These are phyloP conservation scores for Gallinago media DNA, from an alignment of 2,113 vertebrate genomes.

Conservation along the genomic window DNA sequence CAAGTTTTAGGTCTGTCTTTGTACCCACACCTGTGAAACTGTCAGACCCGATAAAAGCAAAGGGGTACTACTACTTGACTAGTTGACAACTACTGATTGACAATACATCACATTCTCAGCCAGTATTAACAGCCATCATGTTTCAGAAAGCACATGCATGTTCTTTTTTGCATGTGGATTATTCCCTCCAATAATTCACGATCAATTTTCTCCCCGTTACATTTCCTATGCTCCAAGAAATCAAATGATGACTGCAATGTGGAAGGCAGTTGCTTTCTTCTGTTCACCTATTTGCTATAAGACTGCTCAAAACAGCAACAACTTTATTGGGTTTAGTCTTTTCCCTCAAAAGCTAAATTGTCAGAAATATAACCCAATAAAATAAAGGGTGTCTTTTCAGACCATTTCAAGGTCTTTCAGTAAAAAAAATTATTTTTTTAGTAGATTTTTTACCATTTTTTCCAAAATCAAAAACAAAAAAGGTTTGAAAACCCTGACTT, in stretches of 20 bases:
- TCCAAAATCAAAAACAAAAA: neutral
- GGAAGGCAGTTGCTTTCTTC: neutral
- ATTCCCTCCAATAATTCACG: constrained; percentile 28
- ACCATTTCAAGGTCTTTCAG: neutral
- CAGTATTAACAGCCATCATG: constrained; percentile 32
- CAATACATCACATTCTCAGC: constrained; percentile 62
- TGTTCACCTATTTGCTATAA: neutral
- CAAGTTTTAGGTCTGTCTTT: constrained; percentile 64
- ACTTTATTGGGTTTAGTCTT: neutral
- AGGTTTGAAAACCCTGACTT: neutral
- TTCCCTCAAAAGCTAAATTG: neutral
- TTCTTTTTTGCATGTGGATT: constrained; percentile 37
- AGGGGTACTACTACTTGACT: constrained; percentile 27
- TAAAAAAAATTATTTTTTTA: neutral
- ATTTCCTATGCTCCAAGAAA: constrained; percentile 32
- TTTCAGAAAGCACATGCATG: neutral
- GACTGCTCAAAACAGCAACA: neutral
- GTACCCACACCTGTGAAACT: constrained; percentile 58
- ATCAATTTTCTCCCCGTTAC: constrained; percentile 30
- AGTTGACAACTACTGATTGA: constrained; percentile 46
- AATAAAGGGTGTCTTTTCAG: neutral
- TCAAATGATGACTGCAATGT: neutral
- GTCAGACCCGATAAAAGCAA: constrained; percentile 66
- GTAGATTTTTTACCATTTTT: neutral
- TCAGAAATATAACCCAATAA: constrained; percentile 7